These are phyloP conservation scores for Rhinoderma darwinii DNA, from an alignment of 2,113 vertebrate genomes.

Conservation along the genomic window DNA sequence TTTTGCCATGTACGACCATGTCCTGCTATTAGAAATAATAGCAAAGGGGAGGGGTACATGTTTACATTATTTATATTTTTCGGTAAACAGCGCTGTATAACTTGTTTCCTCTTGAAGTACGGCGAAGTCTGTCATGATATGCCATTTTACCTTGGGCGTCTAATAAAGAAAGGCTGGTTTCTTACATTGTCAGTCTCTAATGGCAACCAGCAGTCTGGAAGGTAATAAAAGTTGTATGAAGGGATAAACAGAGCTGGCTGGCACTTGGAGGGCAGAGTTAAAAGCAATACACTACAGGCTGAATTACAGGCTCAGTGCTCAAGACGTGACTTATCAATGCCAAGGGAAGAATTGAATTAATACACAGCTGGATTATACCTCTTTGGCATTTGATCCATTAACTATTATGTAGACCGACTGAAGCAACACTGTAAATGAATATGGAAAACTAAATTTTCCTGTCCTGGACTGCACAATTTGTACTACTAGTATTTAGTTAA, in stretches of 20 bases:
- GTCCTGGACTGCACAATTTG: too few species aligned
- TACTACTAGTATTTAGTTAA: too few species aligned
- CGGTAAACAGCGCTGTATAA: not conserved
- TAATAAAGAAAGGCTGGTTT: not conserved
- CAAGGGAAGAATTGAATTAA: slow-evolving; percentile 35
- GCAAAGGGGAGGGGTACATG: not conserved
- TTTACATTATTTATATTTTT: slow-evolving; percentile 2
- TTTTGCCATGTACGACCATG: not conserved
- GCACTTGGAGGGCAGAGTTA: slow-evolving; percentile 36
- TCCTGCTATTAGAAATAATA: not conserved
- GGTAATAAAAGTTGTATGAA: slow-evolving; percentile 53
- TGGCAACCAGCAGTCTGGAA: slow-evolving; percentile 29
- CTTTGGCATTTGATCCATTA: not conserved
- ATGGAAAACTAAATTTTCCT: not conserved
- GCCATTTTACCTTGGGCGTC: slow-evolving; percentile 19
- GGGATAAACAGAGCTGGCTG: slow-evolving; percentile 15
- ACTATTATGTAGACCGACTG: not conserved
- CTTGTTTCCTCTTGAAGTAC: not conserved
- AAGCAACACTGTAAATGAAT: not conserved
- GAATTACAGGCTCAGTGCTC: slow-evolving; percentile 15
- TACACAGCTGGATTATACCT: not conserved
- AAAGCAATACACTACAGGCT: slow-evolving; percentile 30
- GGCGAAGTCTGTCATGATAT: slow-evolving; percentile 22
- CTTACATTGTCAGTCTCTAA: slow-evolving; percentile 8
- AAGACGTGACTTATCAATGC: slow-evolving; percentile 40